phyloP scores from a whole-genome alignment of 1,140 invertebrate species.

The Trissolcus basalis region DNA sequence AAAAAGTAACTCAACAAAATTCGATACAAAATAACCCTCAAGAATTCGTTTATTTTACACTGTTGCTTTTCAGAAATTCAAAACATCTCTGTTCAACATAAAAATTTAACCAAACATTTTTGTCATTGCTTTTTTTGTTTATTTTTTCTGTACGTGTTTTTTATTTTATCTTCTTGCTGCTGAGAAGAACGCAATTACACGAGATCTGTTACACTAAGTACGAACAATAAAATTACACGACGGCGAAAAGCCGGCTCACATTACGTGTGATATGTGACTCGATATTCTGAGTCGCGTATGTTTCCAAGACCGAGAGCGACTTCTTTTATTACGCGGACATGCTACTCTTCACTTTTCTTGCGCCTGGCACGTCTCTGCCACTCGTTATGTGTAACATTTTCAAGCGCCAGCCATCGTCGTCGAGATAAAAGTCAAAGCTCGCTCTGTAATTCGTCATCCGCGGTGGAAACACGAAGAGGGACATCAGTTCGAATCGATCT shows the following conservation, averaged over 20 bases:
- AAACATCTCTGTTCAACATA: no score
- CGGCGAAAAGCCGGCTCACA: conserved; percentile 16
- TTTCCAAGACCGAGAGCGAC: conserved; percentile 38
- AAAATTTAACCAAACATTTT: no score
- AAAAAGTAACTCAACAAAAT: no score
- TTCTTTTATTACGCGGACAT: conserved; percentile 58
- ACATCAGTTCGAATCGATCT: conserved; percentile 15
- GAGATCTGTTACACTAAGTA: conserved; percentile 4
- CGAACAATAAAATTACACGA: conserved; percentile 14
- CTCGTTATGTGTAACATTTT: conserved; percentile 1
- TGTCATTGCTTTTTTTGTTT: no score
- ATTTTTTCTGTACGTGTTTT: no score
- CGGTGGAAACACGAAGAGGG: conserved; percentile 1
- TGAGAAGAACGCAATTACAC: not conserved
- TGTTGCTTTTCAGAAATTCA: no score
- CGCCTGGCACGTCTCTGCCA: conserved; percentile 7
- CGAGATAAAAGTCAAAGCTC: not conserved
- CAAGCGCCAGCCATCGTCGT: not conserved
- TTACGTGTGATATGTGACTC: conserved; percentile 39
- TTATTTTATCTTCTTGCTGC: no score
- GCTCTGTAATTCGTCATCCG: conserved; percentile 1
- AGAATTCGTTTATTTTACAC: no score
- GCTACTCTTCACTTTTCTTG: conserved; percentile 34
- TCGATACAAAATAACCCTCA: no score
- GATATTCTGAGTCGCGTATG: conserved; percentile 57